Percentiles rank a stretch among this genome's conserved stretches.
Conservation (phyloP, 2,888 invertebrate species). For the Nomada hirtipes region DNA sequence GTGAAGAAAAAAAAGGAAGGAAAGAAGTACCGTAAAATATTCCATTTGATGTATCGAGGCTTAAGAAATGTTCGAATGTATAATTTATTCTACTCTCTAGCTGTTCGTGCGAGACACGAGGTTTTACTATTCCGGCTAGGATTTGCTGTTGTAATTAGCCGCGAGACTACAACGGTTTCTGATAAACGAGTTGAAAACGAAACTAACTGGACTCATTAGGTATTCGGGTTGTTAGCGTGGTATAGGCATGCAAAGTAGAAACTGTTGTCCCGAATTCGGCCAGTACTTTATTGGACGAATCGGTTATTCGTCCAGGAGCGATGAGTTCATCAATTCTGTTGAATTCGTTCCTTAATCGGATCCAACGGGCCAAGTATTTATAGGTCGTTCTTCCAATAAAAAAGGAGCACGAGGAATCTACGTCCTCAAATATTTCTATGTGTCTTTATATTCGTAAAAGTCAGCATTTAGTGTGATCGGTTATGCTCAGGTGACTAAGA, state of each 20-base stretch:
- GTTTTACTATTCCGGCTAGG: constrained; percentile 14
- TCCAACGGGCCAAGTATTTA: background rate
- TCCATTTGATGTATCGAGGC: background rate
- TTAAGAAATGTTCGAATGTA: background rate
- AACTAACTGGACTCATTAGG: constrained; percentile 37
- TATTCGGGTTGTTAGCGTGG: constrained; percentile 44
- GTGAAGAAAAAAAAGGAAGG: constrained; percentile 52
- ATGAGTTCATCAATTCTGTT: background rate
- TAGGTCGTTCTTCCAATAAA: background rate
- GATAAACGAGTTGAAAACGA: constrained; percentile 43
- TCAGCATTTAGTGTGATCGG: constrained; percentile 60
- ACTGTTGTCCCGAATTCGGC: constrained; percentile 45
- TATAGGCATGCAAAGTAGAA: constrained; percentile 25
- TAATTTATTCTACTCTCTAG: background rate
- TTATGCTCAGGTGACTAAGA: constrained; percentile 76
- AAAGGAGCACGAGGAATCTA: background rate
- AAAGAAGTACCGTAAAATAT: background rate
- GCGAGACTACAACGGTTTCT: constrained; percentile 30
- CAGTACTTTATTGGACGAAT: constrained; percentile 11
- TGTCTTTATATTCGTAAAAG: constrained; percentile 1
- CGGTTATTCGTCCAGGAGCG: constrained; percentile 22
- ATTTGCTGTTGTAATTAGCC: constrained; percentile 18
- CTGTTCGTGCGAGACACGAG: background rate
- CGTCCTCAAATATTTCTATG: background rate
- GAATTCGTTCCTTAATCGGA: background rate